These are phyloP conservation scores for Fabriciana adippe DNA, from an alignment of 2,888 invertebrate species.

Conservation along the genomic window DNA sequence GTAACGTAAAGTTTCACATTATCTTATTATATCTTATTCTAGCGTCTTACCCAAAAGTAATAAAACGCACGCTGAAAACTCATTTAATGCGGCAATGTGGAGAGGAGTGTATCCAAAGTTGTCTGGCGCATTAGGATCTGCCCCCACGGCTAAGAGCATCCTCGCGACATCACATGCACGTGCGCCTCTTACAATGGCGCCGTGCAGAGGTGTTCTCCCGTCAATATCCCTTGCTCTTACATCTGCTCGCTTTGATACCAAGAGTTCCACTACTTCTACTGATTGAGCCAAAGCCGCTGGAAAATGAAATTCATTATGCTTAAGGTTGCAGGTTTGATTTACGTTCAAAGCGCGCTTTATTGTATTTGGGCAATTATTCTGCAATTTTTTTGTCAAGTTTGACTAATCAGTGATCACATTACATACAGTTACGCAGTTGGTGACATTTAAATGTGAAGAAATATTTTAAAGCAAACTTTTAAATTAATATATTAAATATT, in stretches of 20 bases:
- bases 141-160: conserved; percentile 84
- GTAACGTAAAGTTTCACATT: no score
- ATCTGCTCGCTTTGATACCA: conserved; percentile 85
- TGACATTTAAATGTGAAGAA: not conserved
- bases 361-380: no score
- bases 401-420: no score
- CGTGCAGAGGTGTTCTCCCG: conserved; percentile 90
- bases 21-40: not conserved
- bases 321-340: no score
- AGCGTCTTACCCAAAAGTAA: conserved; percentile 81
- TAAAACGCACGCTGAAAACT: conserved; percentile 89
- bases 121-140: conserved; percentile 89
- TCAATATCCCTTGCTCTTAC: conserved; percentile 87
- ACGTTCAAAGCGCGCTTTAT: no score
- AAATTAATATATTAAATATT: not conserved
- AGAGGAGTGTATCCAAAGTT: conserved; percentile 92
- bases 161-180: conserved; percentile 87
- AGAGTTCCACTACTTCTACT: conserved; percentile 87
- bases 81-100: conserved; percentile 92
- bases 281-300: conserved; percentile 90
- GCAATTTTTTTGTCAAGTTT: no score
- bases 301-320: conserved; percentile 35
- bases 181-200: conserved; percentile 90
- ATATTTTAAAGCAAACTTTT: not conserved
- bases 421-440: no score